Conservation (phyloP, 1,140 invertebrate genomes). For the Neotoxoptera formosana region DNA sequence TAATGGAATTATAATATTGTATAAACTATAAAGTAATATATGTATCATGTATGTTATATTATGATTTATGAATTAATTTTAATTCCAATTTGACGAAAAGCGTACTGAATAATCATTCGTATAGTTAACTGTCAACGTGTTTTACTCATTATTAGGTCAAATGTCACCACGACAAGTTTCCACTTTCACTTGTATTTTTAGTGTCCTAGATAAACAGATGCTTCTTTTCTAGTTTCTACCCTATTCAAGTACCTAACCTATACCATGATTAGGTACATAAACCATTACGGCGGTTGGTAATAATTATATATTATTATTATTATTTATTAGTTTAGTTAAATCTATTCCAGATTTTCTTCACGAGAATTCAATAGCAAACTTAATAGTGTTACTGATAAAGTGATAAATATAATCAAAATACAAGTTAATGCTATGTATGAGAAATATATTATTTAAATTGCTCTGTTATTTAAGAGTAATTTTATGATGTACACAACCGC, state of each 20-base stretch:
- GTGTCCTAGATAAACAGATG: slow-evolving; percentile 10
- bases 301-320: neutral
- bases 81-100: neutral
- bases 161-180: neutral
- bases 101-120: neutral
- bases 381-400: neutral
- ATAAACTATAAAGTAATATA: neutral
- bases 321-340: neutral
- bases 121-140: neutral
- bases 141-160: slow-evolving; percentile 28
- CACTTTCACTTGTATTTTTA: slow-evolving; percentile 41
- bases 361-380: neutral
- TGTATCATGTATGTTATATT: neutral
- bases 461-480: neutral
- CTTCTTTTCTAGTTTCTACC: neutral
- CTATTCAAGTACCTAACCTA: neutral
- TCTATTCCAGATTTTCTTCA: neutral
- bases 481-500: neutral
- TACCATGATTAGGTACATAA: neutral
- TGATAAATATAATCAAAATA: neutral
- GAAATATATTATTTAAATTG: neutral
- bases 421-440: neutral
- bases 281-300: neutral
- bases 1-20: neutral
- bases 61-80: neutral